Conservation (phyloP, 1,140 invertebrate genomes). For the Microplitis demolitor region DNA sequence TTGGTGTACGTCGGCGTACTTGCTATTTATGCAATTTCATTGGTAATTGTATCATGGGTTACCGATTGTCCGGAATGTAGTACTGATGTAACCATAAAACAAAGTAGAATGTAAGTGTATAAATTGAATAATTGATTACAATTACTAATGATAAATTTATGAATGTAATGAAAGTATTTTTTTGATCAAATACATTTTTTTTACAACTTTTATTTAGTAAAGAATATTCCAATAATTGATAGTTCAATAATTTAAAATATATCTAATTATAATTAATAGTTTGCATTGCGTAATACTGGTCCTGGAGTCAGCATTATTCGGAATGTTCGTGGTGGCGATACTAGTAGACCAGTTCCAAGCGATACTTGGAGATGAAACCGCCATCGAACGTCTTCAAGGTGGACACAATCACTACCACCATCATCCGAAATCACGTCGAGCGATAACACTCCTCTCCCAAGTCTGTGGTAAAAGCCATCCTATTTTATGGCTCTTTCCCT, state of each 20-base stretch:
- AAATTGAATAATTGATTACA: slow-evolving; percentile 13
- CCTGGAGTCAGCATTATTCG: slow-evolving; percentile 84
- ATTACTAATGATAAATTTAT: background rate
- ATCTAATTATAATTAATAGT: slow-evolving; percentile 56
- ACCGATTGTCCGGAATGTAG: slow-evolving; percentile 74
- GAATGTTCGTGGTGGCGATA: slow-evolving; percentile 88
- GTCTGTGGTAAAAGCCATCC: slow-evolving; percentile 80
- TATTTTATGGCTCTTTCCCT: slow-evolving; percentile 70
- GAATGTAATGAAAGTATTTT: too few species aligned
- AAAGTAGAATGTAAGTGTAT: slow-evolving; percentile 75
- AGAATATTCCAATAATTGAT: background rate
- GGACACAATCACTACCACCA: slow-evolving; percentile 63
- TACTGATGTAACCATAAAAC: slow-evolving; percentile 71
- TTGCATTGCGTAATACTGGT: slow-evolving; percentile 85
- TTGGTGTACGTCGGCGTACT: slow-evolving; percentile 77
- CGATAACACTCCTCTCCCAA: slow-evolving; percentile 74
- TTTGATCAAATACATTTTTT: too few species aligned
- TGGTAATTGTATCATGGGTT: slow-evolving; percentile 78
- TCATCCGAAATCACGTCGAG: slow-evolving; percentile 68
- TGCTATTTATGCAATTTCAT: slow-evolving; percentile 71
- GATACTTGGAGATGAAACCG: slow-evolving; percentile 82
- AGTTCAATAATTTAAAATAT: slow-evolving; percentile 2
- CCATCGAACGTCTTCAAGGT: slow-evolving; percentile 78
- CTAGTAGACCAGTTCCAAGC: slow-evolving; percentile 88
- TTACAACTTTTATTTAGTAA: too few species aligned